phyloP scores from a whole-genome alignment of 1,140 invertebrate genomes.

The Bilobella aurantiaca region DNA sequence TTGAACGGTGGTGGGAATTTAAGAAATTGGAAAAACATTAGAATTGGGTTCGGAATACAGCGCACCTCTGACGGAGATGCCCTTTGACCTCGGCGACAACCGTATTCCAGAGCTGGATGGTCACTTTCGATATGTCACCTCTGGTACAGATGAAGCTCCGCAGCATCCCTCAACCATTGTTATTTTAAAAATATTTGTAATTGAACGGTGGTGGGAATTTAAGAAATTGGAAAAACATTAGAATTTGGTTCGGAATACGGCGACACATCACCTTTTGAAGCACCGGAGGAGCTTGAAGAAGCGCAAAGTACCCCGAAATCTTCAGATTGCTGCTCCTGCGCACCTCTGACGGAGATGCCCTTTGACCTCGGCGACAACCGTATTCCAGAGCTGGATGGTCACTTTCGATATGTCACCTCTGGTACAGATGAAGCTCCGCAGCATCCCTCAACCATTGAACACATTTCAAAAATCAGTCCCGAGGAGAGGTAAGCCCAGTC shows the following conservation, averaged over 20 bases:
- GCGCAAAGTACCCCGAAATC: not conserved
- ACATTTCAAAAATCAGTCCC: constrained; percentile 14
- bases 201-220: not conserved
- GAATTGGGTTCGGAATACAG: no score
- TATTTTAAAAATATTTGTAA: constrained; percentile 11
- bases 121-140: not conserved
- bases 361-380: not conserved
- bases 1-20: not conserved
- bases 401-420: not conserved
- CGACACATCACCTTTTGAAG: no score
- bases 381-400: not conserved
- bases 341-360: not conserved
- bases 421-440: not conserved
- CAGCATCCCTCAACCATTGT: not conserved
- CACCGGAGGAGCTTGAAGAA: no score
- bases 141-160: not conserved
- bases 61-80: not conserved
- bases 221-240: not conserved
- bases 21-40: not conserved
- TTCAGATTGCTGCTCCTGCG: constrained; percentile 7
- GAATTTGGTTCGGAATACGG: no score
- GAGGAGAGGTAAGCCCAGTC: constrained; percentile 22
- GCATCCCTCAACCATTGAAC: not conserved
- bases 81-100: not conserved
- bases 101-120: not conserved